phyloP scores from a whole-genome alignment of 2,797 vertebrate genomes.

The Melanotaenia maccullochi region DNA sequence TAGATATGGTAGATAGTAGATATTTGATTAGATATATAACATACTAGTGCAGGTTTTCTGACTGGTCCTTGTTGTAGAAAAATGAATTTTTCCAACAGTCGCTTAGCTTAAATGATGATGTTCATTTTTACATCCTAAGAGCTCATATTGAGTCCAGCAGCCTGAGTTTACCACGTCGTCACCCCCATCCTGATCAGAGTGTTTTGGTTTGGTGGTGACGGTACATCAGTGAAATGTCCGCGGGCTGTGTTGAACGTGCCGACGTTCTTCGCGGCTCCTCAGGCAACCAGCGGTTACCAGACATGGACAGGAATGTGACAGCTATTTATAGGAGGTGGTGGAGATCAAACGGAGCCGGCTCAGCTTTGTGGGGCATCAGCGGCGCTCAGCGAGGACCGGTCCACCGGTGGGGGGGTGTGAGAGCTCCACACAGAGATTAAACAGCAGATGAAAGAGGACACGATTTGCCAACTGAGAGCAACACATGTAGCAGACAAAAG shows the following conservation, averaged over 20 bases:
- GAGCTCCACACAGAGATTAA: conserved; percentile 77
- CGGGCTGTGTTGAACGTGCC: background rate
- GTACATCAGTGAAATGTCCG: conserved; percentile 9
- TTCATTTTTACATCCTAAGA: conserved; percentile 5
- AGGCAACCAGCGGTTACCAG: conserved; percentile 1
- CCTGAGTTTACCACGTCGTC: background rate
- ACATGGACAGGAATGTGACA: conserved; percentile 29
- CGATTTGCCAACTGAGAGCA: conserved; percentile 75
- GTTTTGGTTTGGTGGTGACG: conserved; percentile 8
- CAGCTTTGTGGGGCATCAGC: conserved; percentile 23
- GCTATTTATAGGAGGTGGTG: conserved; percentile 17
- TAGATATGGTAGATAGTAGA: background rate
- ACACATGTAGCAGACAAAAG: conserved; percentile 85
- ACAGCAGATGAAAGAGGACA: conserved; percentile 82
- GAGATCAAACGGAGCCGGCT: conserved; percentile 40
- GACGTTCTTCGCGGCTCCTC: background rate
- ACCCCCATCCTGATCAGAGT: background rate
- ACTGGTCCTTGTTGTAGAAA: background rate
- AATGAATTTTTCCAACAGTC: background rate
- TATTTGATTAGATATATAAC: background rate
- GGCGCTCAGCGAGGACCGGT: background rate
- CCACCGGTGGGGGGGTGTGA: conserved; percentile 3
- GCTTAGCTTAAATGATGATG: conserved; percentile 20
- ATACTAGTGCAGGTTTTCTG: background rate
- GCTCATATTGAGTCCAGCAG: background rate